Conservation (phyloP, 2,888 invertebrate species). For the Sthenelais limicola region DNA sequence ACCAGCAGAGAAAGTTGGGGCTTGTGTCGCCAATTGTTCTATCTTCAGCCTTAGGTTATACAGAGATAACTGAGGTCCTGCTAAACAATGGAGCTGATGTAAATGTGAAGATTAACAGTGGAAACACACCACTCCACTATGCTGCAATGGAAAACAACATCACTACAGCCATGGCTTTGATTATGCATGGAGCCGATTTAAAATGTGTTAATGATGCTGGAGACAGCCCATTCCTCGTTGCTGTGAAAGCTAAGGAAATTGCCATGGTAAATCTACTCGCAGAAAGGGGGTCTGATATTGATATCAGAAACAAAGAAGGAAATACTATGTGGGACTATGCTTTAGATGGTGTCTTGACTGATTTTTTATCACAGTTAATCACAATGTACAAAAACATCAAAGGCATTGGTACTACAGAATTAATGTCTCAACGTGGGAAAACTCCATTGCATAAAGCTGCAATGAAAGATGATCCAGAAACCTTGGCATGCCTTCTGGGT, state of each 20-base stretch:
- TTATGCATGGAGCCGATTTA: conserved; percentile 47
- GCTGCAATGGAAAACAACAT: conserved; percentile 70
- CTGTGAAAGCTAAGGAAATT: conserved; percentile 60
- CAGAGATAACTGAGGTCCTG: conserved; percentile 56
- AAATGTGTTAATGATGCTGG: conserved; percentile 66
- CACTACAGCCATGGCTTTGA: conserved; percentile 50
- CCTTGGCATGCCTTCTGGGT: conserved; percentile 59
- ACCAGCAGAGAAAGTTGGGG: conserved; percentile 61
- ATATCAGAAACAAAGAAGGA: conserved; percentile 62
- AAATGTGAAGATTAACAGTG: conserved; percentile 62
- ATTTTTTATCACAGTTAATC: background rate
- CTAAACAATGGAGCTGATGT: conserved; percentile 61
- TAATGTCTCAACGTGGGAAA: conserved; percentile 31
- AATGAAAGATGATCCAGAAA: conserved; percentile 55
- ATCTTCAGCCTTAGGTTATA: conserved; percentile 65
- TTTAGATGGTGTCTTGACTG: conserved; percentile 50
- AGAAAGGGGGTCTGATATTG: conserved; percentile 55
- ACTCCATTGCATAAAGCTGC: conserved; percentile 62
- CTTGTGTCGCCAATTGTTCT: conserved; percentile 67
- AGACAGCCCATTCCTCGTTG: conserved; percentile 63
- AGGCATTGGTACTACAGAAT: background rate
- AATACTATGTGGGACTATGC: conserved; percentile 66
- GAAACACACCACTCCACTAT: conserved; percentile 69
- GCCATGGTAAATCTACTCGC: conserved; percentile 60
- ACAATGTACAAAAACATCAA: background rate